A percentile compares a stretch with the other conserved stretches of the same genome.
Evolutionary conservation across 2,888 invertebrate species (phyloP).

Genomic region (Drosophila rubida): DNA sequence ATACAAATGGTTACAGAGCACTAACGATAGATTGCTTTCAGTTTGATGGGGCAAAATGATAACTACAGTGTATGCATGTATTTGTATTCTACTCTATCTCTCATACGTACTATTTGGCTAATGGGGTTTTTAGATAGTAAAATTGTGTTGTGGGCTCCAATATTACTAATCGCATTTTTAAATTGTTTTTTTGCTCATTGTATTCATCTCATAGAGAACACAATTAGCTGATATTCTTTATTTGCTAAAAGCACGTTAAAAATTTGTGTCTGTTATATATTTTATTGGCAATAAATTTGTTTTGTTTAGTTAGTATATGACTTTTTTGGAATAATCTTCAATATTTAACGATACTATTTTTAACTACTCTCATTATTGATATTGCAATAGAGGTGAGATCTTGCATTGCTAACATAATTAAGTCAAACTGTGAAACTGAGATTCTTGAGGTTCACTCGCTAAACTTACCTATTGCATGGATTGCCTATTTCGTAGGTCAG

Average conservation of each 20-base stretch:
- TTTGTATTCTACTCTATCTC: neutral
- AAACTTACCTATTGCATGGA: conserved; percentile 83
- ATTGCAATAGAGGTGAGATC: no score
- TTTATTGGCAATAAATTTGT: no score
- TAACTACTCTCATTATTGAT: no score
- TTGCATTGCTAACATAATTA: no score
- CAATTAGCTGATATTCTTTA: no score
- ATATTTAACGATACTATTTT: no score
- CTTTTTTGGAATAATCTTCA: no score
- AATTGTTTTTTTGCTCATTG: neutral
- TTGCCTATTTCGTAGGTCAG: conserved; percentile 81
- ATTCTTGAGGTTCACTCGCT: neutral
- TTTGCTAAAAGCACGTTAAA: no score
- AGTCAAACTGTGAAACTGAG: neutral
- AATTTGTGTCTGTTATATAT: no score
- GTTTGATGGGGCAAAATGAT: neutral
- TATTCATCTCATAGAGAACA: no score
- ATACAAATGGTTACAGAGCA: conserved; percentile 36
- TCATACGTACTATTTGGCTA: neutral
- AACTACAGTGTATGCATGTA: neutral
- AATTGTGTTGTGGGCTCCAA: neutral
- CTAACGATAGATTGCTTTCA: conserved; percentile 25
- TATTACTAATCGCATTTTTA: neutral
- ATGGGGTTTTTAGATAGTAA: neutral
- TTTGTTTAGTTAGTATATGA: no score